Evolutionary conservation across 2,797 vertebrate species (phyloP).

Genomic region (Hyperoplus lanceolatus): DNA sequence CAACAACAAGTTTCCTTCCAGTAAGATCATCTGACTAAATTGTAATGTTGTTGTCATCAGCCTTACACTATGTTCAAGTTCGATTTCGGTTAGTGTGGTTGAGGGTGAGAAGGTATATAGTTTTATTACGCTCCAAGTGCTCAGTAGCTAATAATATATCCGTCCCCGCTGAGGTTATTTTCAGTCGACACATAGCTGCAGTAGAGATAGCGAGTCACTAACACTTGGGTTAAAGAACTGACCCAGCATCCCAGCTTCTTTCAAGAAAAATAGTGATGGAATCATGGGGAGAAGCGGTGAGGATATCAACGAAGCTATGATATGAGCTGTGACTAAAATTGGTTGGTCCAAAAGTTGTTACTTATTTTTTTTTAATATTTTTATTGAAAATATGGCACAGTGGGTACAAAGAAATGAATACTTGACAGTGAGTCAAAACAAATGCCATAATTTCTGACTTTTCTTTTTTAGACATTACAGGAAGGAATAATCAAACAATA

Average conservation of each 20-base stretch:
- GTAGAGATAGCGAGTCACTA: background rate
- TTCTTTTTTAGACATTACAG: too few species aligned
- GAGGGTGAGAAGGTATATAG: background rate
- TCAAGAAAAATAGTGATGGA: background rate
- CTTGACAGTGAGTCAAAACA: too few species aligned
- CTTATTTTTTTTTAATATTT: too few species aligned
- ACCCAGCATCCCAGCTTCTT: background rate
- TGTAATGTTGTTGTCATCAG: slow-evolving; percentile 4
- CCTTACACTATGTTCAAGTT: background rate
- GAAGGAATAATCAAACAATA: too few species aligned
- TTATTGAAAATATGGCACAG: too few species aligned
- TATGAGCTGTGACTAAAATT: too few species aligned
- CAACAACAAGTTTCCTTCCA: background rate
- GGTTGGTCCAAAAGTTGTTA: too few species aligned
- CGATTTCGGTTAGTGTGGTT: background rate
- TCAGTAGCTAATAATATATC: background rate
- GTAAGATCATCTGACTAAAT: background rate
- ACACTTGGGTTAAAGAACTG: background rate
- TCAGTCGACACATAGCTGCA: background rate
- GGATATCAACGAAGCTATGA: background rate
- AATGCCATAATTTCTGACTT: too few species aligned
- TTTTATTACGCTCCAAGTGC: background rate
- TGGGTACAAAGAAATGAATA: too few species aligned
- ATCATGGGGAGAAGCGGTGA: background rate
- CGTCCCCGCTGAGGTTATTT: background rate